A percentile compares a stretch with the other conserved stretches of the same genome.
Conservation (phyloP, 2,113 vertebrate species). For the Prochilodus magdalenae region DNA sequence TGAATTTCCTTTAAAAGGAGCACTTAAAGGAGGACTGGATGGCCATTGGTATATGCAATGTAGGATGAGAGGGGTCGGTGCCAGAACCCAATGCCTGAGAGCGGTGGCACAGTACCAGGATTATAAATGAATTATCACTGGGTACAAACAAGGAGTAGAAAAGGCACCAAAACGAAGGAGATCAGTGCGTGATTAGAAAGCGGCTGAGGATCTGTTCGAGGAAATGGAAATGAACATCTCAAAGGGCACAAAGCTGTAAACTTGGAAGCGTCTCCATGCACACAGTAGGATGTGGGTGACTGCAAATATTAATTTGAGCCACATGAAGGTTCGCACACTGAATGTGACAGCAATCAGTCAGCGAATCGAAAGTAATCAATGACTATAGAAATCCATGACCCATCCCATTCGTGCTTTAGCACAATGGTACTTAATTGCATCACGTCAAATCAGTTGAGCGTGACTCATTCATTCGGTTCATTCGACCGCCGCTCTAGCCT, state of each 20-base stretch:
- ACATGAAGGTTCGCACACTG: not conserved
- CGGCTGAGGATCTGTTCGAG: not conserved
- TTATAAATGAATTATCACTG: not conserved
- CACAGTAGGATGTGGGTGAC: not conserved
- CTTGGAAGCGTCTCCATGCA: not conserved
- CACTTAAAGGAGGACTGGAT: too few relatives aligned
- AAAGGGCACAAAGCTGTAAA: constrained; percentile 6
- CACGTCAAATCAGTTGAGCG: not conserved
- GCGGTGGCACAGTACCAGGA: not conserved
- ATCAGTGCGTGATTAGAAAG: not conserved
- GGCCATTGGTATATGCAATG: not conserved
- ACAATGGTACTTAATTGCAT: constrained; percentile 35
- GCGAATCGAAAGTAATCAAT: constrained; percentile 27
- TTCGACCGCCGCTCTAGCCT: constrained; percentile 13
- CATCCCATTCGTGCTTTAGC: constrained; percentile 21
- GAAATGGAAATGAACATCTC: not conserved
- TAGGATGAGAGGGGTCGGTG: not conserved
- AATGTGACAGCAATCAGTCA: constrained; percentile 40
- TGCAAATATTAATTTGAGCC: constrained; percentile 23
- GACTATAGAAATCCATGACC: constrained; percentile 34
- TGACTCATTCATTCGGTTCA: constrained; percentile 11
- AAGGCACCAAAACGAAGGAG: not conserved
- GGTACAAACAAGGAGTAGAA: not conserved
- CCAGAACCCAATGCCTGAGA: not conserved
- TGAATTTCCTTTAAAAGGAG: too few relatives aligned